These are phyloP conservation scores for Micromesistius poutassou DNA, from an alignment of 2,797 vertebrate genomes.

Conservation along the genomic window DNA sequence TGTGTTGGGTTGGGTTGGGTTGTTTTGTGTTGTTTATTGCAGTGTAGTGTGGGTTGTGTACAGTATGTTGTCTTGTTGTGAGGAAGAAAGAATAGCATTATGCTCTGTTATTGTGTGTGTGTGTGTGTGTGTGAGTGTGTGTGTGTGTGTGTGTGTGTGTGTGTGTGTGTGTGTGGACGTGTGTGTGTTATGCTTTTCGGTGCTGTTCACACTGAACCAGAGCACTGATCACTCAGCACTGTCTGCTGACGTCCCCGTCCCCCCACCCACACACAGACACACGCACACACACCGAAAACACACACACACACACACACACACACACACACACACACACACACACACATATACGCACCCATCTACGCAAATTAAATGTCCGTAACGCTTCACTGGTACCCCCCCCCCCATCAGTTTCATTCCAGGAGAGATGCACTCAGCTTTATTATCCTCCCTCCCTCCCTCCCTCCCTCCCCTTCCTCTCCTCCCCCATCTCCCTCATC, in stretches of 20 bases:
- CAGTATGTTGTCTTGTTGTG: not conserved
- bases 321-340: constrained; percentile 11
- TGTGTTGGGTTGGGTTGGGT: no score
- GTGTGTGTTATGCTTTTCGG: constrained; percentile 29
- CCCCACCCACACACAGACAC: not conserved
- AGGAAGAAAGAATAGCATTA: not conserved
- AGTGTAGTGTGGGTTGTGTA: no score
- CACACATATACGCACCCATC: constrained; percentile 1
- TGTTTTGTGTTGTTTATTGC: no score
- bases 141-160: no score
- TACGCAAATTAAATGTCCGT: constrained; percentile 24
- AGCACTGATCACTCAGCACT: constrained; percentile 36
- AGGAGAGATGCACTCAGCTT: constrained; percentile 75
- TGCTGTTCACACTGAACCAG: constrained; percentile 36
- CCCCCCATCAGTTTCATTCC: constrained; percentile 55
- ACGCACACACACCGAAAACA: constrained; percentile 1
- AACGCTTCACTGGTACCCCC: constrained; percentile 34
- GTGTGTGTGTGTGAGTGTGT: no score
- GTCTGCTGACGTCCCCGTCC: constrained; percentile 43
- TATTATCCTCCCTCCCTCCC: constrained; percentile 58
- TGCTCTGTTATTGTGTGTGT: no score
- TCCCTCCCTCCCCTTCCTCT: constrained; percentile 15
- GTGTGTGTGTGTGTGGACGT: no score
- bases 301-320: constrained; percentile 25
- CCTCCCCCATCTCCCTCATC: not conserved